A percentile compares a stretch with the other conserved stretches of the same genome.
These are phyloP conservation scores for Ictalurus furcatus DNA, from an alignment of 2,113 vertebrate genomes.

Conservation along the genomic window DNA sequence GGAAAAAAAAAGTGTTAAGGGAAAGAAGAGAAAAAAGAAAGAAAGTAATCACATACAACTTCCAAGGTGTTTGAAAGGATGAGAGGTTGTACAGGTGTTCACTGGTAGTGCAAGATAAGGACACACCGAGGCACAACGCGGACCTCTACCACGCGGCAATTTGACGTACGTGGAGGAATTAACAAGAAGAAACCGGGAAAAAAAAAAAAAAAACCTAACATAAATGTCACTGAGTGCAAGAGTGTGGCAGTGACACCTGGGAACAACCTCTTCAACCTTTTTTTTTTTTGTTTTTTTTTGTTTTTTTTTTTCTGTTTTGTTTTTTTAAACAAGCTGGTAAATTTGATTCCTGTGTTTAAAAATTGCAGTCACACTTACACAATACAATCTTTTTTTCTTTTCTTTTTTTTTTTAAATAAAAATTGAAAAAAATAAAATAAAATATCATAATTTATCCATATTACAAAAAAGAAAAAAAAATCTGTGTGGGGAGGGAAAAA, in stretches of 20 bases:
- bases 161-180: not conserved
- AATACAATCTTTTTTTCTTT: conserved; percentile 35
- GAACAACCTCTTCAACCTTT: conserved; percentile 44
- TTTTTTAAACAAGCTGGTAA: conserved; percentile 42
- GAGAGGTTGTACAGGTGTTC: conserved; percentile 46
- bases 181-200: not conserved
- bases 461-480: conserved; percentile 45
- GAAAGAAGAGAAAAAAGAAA: not conserved
- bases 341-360: conserved; percentile 46
- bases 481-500: not conserved
- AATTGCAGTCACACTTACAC: conserved; percentile 39
- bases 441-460: conserved; percentile 50
- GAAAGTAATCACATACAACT: not conserved
- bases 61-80: conserved; percentile 20
- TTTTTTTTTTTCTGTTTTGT: not conserved
- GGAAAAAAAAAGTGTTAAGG: not conserved
- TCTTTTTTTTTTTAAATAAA: not conserved
- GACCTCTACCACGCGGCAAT: not conserved
- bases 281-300: not conserved
- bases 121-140: conserved; percentile 13
- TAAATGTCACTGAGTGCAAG: conserved; percentile 38
- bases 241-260: conserved; percentile 43
- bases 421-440: not conserved
- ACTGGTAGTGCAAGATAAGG: conserved; percentile 40
- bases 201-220: not conserved